Evolutionary conservation across 2,888 invertebrate genomes (phyloP).

Genomic region (Morpho achilles): DNA sequence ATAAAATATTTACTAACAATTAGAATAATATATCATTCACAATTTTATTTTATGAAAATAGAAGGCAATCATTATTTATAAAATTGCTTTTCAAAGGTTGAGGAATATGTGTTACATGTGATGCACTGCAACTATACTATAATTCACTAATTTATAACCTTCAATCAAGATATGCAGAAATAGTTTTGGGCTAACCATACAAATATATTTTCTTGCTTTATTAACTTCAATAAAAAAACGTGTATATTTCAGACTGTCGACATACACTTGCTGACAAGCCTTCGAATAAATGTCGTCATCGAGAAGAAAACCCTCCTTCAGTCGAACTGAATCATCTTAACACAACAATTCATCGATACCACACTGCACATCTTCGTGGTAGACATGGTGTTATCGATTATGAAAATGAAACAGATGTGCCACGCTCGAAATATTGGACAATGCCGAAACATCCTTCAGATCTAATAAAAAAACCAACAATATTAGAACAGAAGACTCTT

Average conservation of each 20-base stretch:
- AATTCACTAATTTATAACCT: not conserved
- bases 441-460: constrained; percentile 67
- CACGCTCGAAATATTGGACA: constrained; percentile 79
- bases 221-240: constrained; percentile 1
- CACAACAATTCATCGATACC: constrained; percentile 49
- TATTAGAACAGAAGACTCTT: constrained; percentile 14
- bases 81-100: constrained; percentile 4
- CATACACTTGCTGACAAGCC: constrained; percentile 81
- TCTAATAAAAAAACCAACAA: constrained; percentile 26
- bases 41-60: too few relatives aligned
- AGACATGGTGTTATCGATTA: constrained; percentile 55
- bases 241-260: constrained; percentile 79
- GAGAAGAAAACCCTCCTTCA: constrained; percentile 44
- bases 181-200: not conserved
- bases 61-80: not conserved
- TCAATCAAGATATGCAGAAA: not conserved
- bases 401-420: constrained; percentile 39
- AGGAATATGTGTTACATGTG: constrained; percentile 1
- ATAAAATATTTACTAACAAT: too few relatives aligned
- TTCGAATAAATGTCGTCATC: constrained; percentile 48
- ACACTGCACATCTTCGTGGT: constrained; percentile 59
- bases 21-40: too few relatives aligned
- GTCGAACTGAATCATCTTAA: constrained; percentile 52
- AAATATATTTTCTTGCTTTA: not conserved
- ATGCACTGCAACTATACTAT: not conserved